Conservation (phyloP, 2,113 vertebrate genomes). For the Bungarus multicinctus region DNA sequence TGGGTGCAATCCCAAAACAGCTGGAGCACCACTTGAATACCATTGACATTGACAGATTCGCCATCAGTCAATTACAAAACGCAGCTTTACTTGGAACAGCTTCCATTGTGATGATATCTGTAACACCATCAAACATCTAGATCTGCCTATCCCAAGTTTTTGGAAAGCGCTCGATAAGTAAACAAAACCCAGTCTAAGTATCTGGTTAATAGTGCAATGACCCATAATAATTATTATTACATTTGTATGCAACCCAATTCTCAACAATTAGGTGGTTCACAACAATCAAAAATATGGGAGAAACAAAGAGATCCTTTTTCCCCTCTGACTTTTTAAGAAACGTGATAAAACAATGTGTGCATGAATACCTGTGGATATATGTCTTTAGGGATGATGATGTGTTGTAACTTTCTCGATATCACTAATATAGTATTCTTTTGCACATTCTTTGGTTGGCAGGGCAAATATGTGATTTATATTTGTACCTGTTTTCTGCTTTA, state of each 20-base stretch:
- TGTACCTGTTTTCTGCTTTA: not conserved
- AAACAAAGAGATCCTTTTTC: not conserved
- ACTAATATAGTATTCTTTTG: not conserved
- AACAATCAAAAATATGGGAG: not conserved
- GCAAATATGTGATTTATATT: too few species aligned
- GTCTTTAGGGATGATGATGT: too few species aligned
- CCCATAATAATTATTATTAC: not conserved
- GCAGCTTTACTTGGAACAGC: not conserved
- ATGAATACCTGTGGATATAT: not conserved
- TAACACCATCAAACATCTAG: not conserved
- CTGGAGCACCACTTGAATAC: not conserved
- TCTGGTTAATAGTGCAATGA: not conserved
- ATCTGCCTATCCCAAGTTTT: not conserved
- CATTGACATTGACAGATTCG: not conserved
- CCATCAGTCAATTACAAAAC: not conserved
- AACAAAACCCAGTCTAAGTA: not conserved
- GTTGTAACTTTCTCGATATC: too few species aligned
- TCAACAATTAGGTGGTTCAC: not conserved
- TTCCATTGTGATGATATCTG: not conserved
- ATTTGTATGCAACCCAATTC: too few species aligned
- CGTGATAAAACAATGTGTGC: not conserved
- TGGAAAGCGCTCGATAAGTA: not conserved
- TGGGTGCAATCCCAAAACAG: not conserved
- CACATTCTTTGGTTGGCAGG: not conserved
- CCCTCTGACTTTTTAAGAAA: not conserved